Base-by-base conservation (phyloP, 2,797 vertebrate genomes). In the Danio choprae region DNA sequence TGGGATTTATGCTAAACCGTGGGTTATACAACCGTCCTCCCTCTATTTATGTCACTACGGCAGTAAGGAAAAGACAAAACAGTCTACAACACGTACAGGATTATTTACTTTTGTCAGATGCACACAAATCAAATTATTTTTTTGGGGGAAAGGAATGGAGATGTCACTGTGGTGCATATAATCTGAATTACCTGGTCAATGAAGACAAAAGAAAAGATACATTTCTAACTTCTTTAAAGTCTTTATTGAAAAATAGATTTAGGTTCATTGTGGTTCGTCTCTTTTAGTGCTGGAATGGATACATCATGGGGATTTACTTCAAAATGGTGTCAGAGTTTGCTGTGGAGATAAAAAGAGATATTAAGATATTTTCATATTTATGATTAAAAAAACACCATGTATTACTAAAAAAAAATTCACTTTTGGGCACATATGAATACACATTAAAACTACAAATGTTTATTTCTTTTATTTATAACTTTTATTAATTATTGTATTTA, bases 321-420 rank as follows among this genome's bases (percentile, higher is more conserved):
- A 95, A 88, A 85, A 94, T 95, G 83, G 89, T 91, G 46, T 95
- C 94, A 36, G 91, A 87, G 84, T 91, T 92, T 59, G 89, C 93
- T 94, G 93, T 71, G 87, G 60, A 87, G 63, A 81, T 18, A 68
- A 71, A 70, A 82, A 74, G 22, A 82, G 20, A 13, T 59, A 48
- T n/a, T 6, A 62, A 58, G 50, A 1, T 9, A 5, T n/a, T n/a
- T n/a, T n/a, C n/a, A n/a, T n/a, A n/a, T 29, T 29, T 29, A 29
- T 29, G 29, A 29, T 29, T 29, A 29, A 29, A 29, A 29, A 3
- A 29, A 29, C 29, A 29, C n/a, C n/a, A 29, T 29, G 29, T 29
- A 29, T 29, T 29, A 29, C 29, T 29, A 29, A 29, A 29, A n/a
- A 29, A 29, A 29, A 29, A 29, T 29, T 29, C 1, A 3, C n/a